These are phyloP conservation scores for Tachina grossa DNA, from an alignment of 2,888 invertebrate species.

Conservation along the genomic window DNA sequence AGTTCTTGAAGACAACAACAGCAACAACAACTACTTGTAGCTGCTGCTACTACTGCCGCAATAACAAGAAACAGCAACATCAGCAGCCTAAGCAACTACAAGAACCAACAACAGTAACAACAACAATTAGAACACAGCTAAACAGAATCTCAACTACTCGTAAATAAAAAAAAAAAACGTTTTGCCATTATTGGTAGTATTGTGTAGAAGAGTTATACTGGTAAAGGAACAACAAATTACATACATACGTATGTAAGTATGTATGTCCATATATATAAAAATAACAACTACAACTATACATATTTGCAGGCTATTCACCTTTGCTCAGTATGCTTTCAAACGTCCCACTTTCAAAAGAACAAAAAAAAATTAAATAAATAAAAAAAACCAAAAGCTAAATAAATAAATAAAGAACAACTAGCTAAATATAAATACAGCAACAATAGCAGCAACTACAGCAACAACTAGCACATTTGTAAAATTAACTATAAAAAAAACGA, in stretches of 20 bases:
- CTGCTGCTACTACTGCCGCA: conserved; percentile 40
- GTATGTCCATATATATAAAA: background rate
- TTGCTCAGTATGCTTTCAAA: conserved; percentile 71
- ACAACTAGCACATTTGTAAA: conserved; percentile 49
- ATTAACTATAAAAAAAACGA: conserved; percentile 1
- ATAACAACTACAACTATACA: conserved; percentile 51
- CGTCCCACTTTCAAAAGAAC: conserved; percentile 73
- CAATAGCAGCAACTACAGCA: conserved; percentile 43
- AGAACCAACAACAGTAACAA: conserved; percentile 25
- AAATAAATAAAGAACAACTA: conserved; percentile 53
- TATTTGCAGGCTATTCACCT: conserved; percentile 82
- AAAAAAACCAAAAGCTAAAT: conserved; percentile 30
- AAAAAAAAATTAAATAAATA: conserved; percentile 20
- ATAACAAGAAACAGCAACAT: conserved; percentile 52
- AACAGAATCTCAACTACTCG: conserved; percentile 52
- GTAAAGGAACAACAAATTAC: conserved; percentile 37
- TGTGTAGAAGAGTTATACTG: conserved; percentile 32
- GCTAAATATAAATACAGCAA: conserved; percentile 58
- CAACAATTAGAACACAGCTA: conserved; percentile 52
- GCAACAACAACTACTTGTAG: conserved; percentile 30
- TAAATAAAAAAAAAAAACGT: conserved; percentile 59
- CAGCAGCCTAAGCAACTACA: conserved; percentile 45
- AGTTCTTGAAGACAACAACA: conserved; percentile 24
- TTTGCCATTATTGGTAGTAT: conserved; percentile 73
- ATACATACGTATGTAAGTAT: background rate